Evolutionary conservation across 2,113 vertebrate species (phyloP).

Genomic region (Symphodus melops): DNA sequence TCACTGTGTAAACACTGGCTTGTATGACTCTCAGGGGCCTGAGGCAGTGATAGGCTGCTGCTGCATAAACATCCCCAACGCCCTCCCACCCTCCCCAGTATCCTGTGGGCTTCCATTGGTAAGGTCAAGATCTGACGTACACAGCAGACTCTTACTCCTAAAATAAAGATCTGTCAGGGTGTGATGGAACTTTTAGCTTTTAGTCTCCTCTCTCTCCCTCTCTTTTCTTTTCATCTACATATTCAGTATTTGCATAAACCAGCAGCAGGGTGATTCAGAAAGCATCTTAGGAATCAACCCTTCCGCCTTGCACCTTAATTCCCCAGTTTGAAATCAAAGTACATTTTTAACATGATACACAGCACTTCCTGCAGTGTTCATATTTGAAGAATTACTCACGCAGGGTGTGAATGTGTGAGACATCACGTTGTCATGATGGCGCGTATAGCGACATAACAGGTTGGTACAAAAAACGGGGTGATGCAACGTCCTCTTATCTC

Average conservation of each 20-base stretch:
- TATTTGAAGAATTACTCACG: slow-evolving; percentile 18
- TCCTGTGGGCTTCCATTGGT: slow-evolving; percentile 44
- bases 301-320: background rate
- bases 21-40: slow-evolving; percentile 29
- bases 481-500: slow-evolving; percentile 18
- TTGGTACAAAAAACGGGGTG: slow-evolving; percentile 17
- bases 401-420: slow-evolving; percentile 36
- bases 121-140: slow-evolving; percentile 60
- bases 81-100: slow-evolving; percentile 10
- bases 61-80: slow-evolving; percentile 55
- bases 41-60: slow-evolving; percentile 45
- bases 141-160: slow-evolving; percentile 3
- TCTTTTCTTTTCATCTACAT: background rate
- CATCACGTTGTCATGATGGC: background rate
- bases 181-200: background rate
- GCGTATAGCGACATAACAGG: slow-evolving; percentile 1
- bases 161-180: slow-evolving; percentile 11
- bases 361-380: background rate
- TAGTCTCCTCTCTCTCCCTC: background rate
- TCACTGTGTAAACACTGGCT: slow-evolving; percentile 49
- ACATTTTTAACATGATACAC: background rate
- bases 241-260: no score
- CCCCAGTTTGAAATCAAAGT: background rate
- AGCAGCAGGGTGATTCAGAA: no score
- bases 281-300: background rate